Evolutionary conservation across 2,888 invertebrate species (phyloP).

Genomic region (Hypercompe scribonia): DNA sequence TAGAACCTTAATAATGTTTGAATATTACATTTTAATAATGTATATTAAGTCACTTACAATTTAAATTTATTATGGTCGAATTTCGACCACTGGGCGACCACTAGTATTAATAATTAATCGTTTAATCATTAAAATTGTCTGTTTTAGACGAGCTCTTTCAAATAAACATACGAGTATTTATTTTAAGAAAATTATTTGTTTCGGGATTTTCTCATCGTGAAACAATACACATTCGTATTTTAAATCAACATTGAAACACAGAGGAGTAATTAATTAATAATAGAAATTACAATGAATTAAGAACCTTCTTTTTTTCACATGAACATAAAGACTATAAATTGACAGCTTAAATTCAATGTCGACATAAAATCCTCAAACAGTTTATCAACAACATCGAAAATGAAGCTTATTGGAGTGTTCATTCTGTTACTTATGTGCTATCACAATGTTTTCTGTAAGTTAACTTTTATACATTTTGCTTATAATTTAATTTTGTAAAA

Average conservation of each 20-base stretch:
- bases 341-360: neutral
- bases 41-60: no score
- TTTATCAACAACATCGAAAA: neutral
- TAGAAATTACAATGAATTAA: neutral
- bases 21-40: no score
- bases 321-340: neutral
- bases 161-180: no score
- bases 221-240: neutral
- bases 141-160: no score
- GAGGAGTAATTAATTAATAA: neutral
- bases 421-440: neutral
- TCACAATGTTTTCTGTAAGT: slow-evolving; percentile 2
- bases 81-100: no score
- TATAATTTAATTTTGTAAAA: neutral
- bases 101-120: no score
- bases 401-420: neutral
- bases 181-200: no score
- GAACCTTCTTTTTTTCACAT: neutral
- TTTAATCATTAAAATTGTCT: no score
- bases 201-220: neutral
- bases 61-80: no score
- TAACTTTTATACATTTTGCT: neutral
- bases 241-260: neutral
- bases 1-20: no score
- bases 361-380: neutral